Evolutionary conservation across 2,797 vertebrate genomes (phyloP).

Genomic region (Liasis olivaceus): DNA sequence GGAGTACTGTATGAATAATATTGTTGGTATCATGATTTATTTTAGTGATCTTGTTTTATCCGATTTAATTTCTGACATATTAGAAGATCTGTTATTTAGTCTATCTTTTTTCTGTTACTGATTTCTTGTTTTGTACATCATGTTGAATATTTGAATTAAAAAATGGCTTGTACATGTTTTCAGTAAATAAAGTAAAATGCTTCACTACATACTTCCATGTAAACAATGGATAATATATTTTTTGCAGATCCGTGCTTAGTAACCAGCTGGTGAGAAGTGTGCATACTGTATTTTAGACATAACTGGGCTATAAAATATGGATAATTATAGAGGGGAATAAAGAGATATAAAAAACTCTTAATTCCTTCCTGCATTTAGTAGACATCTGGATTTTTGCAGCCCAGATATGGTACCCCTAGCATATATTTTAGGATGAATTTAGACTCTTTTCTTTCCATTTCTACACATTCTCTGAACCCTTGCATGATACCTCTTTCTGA

Average conservation of each 20-base stretch:
- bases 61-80: neutral
- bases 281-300: neutral
- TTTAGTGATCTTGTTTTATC: neutral
- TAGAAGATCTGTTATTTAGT: neutral
- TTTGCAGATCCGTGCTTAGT: neutral
- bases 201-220: neutral
- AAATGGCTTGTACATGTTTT: neutral
- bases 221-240: neutral
- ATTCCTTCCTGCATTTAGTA: neutral
- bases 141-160: neutral
- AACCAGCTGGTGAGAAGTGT: neutral
- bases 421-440: neutral
- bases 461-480: neutral
- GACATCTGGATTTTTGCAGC: neutral
- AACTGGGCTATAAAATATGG: neutral
- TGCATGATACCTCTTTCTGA: neutral
- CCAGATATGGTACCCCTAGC: neutral
- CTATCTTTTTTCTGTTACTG: neutral
- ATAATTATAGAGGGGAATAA: neutral
- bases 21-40: neutral
- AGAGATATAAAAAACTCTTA: neutral
- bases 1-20: neutral
- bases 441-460: neutral
- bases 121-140: neutral
- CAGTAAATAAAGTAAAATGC: neutral